Evolutionary conservation across 64 coral and sea anemone genomes (phyloP), one percentile per base, ranked within the genome.

Genomic region (Exaiptasia diaphana): DNA sequence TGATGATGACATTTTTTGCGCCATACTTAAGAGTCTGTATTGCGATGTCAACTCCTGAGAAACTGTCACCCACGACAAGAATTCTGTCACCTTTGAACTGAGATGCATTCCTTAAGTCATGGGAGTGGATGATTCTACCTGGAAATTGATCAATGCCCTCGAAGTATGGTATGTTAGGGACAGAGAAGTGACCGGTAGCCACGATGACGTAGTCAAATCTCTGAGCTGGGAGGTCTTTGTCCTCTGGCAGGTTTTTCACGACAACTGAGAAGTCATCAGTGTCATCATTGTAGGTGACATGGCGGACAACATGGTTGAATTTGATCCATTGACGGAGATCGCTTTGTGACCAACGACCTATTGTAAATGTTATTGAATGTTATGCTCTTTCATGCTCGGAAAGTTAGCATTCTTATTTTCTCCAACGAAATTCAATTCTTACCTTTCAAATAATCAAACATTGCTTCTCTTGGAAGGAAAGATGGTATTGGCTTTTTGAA

Each of bases 181-280:
- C 38, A 25, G 86, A 89, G 25, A 36, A 73, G 64, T 89, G 76
- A 0, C 86, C 86, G 74, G 14, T 71, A 2, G 76, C 76, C 30
- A 89, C 75, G 13, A 89, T 81, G 41, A 89, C 40, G 40, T 89
- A 89, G 54, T 89, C 77, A 72, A 81, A 89, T 3, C 5, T 62
- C 50, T 81, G 32, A 5, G 28, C 67, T 2, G 83, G 73, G 73
- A 89, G 53, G 11, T 60, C 54, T 41, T n/a, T 18, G 54, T 89
- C 76, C 40, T 80, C 75, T 3, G 55, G 36, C 39, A 80, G 54
- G 64, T 73, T 79, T 58, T 89, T 89, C 17, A 89, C 86, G 18
- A 52, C 20, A 0, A 89, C 86, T 34, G 76, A 49, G 10, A 89
- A 89, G 52, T 89, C 75, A 13, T 81, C 64, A 11, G 50, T 79